Percentiles rank a stretch among this genome's conserved stretches.
These are phyloP conservation scores for Halcyon malimbica DNA, from an alignment of 2,113 vertebrate genomes.

Conservation along the genomic window DNA sequence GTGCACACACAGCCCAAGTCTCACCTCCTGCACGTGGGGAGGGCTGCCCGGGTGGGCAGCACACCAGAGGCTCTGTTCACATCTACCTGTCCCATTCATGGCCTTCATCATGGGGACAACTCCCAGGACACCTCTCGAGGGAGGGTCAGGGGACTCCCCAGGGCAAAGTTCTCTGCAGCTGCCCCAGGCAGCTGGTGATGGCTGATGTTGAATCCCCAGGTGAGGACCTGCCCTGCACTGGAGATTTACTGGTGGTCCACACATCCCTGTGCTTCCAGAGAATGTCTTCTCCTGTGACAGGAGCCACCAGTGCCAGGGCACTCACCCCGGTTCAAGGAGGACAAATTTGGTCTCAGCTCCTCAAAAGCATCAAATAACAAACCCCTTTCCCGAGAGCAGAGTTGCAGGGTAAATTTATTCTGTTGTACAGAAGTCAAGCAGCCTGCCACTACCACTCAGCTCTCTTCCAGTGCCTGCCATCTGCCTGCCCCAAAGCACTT, in stretches of 20 bases:
- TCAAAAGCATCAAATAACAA: background rate
- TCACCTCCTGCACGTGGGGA: accelerated
- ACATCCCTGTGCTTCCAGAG: background rate
- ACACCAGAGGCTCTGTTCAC: background rate
- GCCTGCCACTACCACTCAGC: background rate
- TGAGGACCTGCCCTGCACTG: background rate
- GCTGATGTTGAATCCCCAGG: background rate
- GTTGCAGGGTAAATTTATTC: background rate
- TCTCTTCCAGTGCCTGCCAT: background rate
- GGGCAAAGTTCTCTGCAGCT: background rate
- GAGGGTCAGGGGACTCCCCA: background rate
- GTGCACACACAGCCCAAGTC: no score
- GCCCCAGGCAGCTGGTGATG: background rate
- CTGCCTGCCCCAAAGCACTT: background rate
- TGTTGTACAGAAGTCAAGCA: background rate
- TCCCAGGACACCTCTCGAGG: background rate
- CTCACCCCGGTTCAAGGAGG: background rate
- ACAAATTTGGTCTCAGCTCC: background rate
- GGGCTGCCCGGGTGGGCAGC: background rate
- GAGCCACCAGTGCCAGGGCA: accelerated
- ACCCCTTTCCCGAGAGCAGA: background rate
- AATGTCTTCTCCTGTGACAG: background rate
- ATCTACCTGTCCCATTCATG: background rate
- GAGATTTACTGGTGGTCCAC: background rate
- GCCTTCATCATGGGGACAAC: background rate